Base-by-base conservation (phyloP, 2,888 invertebrate genomes). In the Taphrorychus bicolor region DNA sequence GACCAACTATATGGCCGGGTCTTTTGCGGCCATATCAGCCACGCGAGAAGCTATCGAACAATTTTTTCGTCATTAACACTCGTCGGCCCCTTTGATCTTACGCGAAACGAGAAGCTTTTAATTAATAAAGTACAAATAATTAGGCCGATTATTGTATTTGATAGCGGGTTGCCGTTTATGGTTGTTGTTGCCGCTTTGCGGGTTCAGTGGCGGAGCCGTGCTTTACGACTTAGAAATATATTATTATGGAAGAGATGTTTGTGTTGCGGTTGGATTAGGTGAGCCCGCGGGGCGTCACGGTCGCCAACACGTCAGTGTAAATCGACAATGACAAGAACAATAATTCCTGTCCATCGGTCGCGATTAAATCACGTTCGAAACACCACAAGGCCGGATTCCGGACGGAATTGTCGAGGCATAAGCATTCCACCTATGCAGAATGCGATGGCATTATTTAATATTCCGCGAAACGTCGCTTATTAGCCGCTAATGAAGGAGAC, bases 341-440 rank as follows among this genome's bases (percentile, higher is more conserved):
- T 45, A 5, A 32, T 32, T 32, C 11, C 32, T 32, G 5, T 5
- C 16, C 45, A 45, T 45, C 45, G 16, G 45, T 17, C 45, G 7
- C 45, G 17, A 45, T 45, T 45, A 45, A 45, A 45, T 45, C 45
- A 45, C 45, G 14, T 45, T 45, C 14, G 45, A 45, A 45, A 45
- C 45, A 45, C 45, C 51, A 23, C 63, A 64, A 64, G 64, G 64
- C 40, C 19, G 52, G 42, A 56, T 56, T 63, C 61, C 56, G 45
- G 42, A 18, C 57, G 18, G 17, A 16, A 23, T 54, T 32, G 21
- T 54, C 24, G 32, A 32, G 54, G 11, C 5, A 5, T 32, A 54
- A 14, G 54, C 54, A 54, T 54, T 54, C 54, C 54, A 32, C 32
- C 54, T 32, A 54, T 54, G 54, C 54, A 54, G 54, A 54, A 54